phyloP scores from a whole-genome alignment of 1,140 invertebrate species.

The Brachionus angularis region DNA sequence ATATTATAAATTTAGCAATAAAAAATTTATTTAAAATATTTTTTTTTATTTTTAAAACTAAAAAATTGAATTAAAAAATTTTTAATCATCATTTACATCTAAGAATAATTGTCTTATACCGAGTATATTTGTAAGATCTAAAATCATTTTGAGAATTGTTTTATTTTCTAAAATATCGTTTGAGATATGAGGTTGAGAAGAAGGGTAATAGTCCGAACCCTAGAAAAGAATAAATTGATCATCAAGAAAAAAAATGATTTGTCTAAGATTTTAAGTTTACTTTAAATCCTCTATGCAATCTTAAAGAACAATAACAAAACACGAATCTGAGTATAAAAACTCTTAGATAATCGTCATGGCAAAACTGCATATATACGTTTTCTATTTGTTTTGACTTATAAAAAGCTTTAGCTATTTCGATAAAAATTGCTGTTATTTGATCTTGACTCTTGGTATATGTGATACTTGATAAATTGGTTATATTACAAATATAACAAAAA shows the following conservation, averaged over 20 bases:
- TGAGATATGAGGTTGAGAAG: constrained; percentile 21
- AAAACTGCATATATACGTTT: constrained; percentile 70
- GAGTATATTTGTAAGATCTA: constrained; percentile 4
- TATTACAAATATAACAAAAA: constrained; percentile 84
- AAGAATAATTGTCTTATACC: constrained; percentile 33
- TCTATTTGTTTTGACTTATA: constrained; percentile 36
- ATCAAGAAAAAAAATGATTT: constrained; percentile 55
- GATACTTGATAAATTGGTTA: constrained; percentile 72
- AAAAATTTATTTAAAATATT: not conserved
- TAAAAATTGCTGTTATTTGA: constrained; percentile 50
- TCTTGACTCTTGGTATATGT: constrained; percentile 84
- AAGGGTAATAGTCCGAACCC: constrained; percentile 32
- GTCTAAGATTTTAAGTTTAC: constrained; percentile 49
- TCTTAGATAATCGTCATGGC: constrained; percentile 87
- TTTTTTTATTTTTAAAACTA: not conserved
- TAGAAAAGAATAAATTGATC: constrained; percentile 41
- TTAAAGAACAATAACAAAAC: constrained; percentile 82
- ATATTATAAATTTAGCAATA: not conserved
- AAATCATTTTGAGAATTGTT: constrained; percentile 19
- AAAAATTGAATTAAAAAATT: not conserved
- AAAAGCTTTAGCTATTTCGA: constrained; percentile 36
- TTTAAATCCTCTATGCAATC: constrained; percentile 73
- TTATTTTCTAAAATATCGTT: constrained; percentile 29
- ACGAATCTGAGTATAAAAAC: constrained; percentile 80
- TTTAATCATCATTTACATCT: constrained; percentile 18